These are phyloP conservation scores for Helicoverpa assulta DNA, from an alignment of 2,888 invertebrate species.

Conservation along the genomic window DNA sequence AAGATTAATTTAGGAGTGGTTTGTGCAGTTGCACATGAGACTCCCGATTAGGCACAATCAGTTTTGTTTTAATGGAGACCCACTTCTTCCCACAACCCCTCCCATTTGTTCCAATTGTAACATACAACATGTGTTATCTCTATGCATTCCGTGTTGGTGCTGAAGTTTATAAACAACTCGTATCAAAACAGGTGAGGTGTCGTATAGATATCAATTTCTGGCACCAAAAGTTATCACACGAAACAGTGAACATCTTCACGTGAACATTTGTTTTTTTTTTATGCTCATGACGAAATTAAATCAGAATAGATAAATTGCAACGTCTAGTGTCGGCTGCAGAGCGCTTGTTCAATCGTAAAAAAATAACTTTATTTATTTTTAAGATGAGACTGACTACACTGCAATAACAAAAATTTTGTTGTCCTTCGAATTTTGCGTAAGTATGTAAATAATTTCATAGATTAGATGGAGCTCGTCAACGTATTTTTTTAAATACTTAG, in stretches of 20 bases:
- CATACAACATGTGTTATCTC: constrained; percentile 22
- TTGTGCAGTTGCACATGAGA: no score
- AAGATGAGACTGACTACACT: constrained; percentile 2
- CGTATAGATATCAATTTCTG: constrained; percentile 35
- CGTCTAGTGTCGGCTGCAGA: constrained; percentile 23
- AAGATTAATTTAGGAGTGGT: no score
- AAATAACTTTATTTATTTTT: constrained; percentile 28
- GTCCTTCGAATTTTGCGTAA: no score
- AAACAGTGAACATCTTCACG: constrained; percentile 36
- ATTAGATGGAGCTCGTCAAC: no score
- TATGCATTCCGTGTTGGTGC: constrained; percentile 16
- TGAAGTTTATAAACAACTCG: constrained; percentile 40
- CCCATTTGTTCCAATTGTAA: no score
- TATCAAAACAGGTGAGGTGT: constrained; percentile 32
- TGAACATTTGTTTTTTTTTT: constrained; percentile 26
- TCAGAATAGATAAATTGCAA: constrained; percentile 31
- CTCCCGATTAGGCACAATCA: no score
- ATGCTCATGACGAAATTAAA: constrained; percentile 9
- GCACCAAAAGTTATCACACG: constrained; percentile 49
- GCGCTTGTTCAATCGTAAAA: constrained; percentile 24
- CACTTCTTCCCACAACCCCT: constrained; percentile 24
- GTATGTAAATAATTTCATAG: no score
- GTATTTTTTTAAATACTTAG: no score
- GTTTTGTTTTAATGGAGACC: no score
- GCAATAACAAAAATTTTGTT: constrained; percentile 8